phyloP scores from a whole-genome alignment of 2,888 invertebrate species.

The Pseudococcus viburni region DNA sequence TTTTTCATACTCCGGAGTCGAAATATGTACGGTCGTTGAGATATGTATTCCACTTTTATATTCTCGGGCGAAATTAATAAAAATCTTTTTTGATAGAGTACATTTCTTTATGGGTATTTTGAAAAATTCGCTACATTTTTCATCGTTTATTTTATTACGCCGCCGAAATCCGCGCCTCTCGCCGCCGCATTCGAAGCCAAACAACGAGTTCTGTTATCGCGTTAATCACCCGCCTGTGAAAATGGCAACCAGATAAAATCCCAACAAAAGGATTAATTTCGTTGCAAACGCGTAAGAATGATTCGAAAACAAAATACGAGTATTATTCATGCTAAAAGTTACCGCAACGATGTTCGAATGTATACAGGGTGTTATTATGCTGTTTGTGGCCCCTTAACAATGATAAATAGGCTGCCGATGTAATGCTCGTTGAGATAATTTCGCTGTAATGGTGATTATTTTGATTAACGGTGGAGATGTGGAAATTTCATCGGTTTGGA shows the following conservation, averaged over 20 bases:
- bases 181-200: neutral
- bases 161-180: neutral
- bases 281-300: neutral
- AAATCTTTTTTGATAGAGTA: neutral
- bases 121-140: slow-evolving; percentile 24
- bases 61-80: slow-evolving; percentile 28
- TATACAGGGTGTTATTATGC: neutral
- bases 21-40: neutral
- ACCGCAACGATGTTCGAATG: neutral
- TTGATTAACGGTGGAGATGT: no score
- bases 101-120: slow-evolving; percentile 1
- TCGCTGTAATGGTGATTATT: no score
- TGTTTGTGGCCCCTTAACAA: neutral
- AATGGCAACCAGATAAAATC: slow-evolving; percentile 10
- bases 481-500: no score
- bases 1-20: neutral
- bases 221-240: slow-evolving; percentile 33
- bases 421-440: neutral
- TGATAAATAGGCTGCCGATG: neutral
- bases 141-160: slow-evolving; percentile 24
- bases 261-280: slow-evolving; percentile 33
- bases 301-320: neutral
- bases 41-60: neutral
- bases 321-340: neutral
- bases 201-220: slow-evolving; percentile 18